Percentiles rank a stretch among this genome's conserved stretches.
Evolutionary conservation across 2,888 invertebrate genomes (phyloP).

Genomic region (Saturnia pavonia): DNA sequence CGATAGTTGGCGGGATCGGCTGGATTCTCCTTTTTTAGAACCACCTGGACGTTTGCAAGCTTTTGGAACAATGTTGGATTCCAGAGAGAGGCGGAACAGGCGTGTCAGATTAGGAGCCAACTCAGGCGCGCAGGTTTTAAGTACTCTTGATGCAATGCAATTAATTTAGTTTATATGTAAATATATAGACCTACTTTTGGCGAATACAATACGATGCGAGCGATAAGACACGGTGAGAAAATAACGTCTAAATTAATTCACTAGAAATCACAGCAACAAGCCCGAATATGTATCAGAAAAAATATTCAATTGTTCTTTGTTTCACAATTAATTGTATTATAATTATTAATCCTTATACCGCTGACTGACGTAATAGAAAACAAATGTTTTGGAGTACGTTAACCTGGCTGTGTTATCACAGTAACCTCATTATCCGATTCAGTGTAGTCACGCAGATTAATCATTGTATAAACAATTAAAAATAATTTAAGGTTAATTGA

Average conservation of each 20-base stretch:
- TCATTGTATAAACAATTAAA: conserved; percentile 3
- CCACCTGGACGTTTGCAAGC: too few relatives aligned
- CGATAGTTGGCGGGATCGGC: too few relatives aligned
- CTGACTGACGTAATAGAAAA: conserved; percentile 4
- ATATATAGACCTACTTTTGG: too few relatives aligned
- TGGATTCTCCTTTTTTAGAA: too few relatives aligned
- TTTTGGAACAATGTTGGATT: too few relatives aligned
- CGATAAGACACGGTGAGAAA: not conserved
- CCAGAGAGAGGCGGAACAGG: too few relatives aligned
- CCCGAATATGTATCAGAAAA: not conserved
- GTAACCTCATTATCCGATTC: conserved; percentile 6
- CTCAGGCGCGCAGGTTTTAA: too few relatives aligned
- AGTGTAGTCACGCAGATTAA: not conserved
- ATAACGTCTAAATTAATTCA: not conserved
- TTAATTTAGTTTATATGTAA: too few relatives aligned
- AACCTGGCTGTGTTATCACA: conserved; percentile 1
- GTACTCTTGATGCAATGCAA: too few relatives aligned
- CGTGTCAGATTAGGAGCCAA: too few relatives aligned
- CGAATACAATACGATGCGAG: not conserved
- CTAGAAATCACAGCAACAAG: not conserved
- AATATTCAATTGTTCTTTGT: not conserved
- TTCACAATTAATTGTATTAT: not conserved
- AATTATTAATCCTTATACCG: not conserved
- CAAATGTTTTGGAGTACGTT: conserved; percentile 7
- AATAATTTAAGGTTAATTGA: conserved; percentile 1